Percentiles rank a stretch among this genome's conserved stretches.
Evolutionary conservation across 2,888 invertebrate genomes (phyloP).

Genomic region (Hirtodrosophila cameraria): DNA sequence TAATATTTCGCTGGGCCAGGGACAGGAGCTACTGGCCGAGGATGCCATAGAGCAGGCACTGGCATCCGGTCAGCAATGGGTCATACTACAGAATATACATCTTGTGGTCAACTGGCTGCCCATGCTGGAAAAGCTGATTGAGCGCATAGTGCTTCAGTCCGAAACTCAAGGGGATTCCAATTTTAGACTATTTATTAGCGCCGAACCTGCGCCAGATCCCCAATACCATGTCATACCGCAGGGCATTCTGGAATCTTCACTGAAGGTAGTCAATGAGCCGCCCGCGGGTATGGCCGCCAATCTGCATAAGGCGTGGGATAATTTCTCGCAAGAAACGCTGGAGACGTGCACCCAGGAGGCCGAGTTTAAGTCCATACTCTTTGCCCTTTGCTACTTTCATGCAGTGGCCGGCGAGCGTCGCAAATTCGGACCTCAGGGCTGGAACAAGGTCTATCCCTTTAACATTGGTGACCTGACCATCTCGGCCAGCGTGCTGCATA

Average conservation of each 20-base stretch:
- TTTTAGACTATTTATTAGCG: slow-evolving; percentile 92
- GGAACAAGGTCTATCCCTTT: slow-evolving; percentile 93
- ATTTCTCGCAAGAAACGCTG: slow-evolving; percentile 95
- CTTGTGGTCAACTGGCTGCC: slow-evolving; percentile 95
- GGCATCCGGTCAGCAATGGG: slow-evolving; percentile 92
- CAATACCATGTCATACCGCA: slow-evolving; percentile 89
- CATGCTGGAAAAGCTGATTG: slow-evolving; percentile 95
- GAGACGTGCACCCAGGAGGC: slow-evolving; percentile 97
- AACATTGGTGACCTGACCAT: slow-evolving; percentile 95
- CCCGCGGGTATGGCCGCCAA: slow-evolving; percentile 98
- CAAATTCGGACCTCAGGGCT: slow-evolving; percentile 97
- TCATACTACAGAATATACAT: slow-evolving; percentile 96
- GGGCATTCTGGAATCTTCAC: slow-evolving; percentile 96
- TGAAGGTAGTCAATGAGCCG: slow-evolving; percentile 98
- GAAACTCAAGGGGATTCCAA: slow-evolving; percentile 83
- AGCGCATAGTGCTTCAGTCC: slow-evolving; percentile 89
- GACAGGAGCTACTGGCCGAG: slow-evolving; percentile 96
- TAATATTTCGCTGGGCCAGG: slow-evolving; percentile 97
- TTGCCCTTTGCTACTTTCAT: slow-evolving; percentile 97
- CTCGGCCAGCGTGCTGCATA: slow-evolving; percentile 94
- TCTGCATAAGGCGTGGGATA: slow-evolving; percentile 95
- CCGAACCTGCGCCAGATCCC: slow-evolving; percentile 92
- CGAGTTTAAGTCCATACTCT: slow-evolving; percentile 96
- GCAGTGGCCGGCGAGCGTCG: slow-evolving; percentile 96
- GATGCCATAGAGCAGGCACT: slow-evolving; percentile 91